Evolutionary conservation across 2,113 vertebrate species (phyloP).

Genomic region (Cricetomys ansorgei): DNA sequence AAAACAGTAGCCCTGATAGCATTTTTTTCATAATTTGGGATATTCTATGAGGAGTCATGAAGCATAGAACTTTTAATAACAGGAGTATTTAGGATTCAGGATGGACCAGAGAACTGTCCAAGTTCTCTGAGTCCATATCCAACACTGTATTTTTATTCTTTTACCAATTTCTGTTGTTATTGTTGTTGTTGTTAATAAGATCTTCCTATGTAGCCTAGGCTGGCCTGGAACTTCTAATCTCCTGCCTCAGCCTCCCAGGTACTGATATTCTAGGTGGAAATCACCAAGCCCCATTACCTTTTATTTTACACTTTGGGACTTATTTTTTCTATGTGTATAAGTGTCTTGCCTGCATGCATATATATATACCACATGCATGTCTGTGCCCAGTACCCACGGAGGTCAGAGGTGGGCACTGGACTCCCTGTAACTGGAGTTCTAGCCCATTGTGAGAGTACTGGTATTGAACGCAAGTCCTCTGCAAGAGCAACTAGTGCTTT

Average conservation of each 20-base stretch:
- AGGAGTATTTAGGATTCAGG: neutral
- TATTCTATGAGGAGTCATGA: neutral
- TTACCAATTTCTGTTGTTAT: neutral
- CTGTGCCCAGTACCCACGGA: neutral
- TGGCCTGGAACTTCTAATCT: neutral
- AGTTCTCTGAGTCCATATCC: neutral
- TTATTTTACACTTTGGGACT: no score
- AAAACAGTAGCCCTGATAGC: no score
- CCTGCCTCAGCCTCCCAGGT: neutral
- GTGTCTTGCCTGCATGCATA: no score
- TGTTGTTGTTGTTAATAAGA: no score
- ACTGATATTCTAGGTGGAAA: neutral
- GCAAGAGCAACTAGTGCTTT: neutral
- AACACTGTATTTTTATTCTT: neutral
- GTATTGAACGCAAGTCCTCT: neutral
- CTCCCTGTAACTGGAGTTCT: neutral
- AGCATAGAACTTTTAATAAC: neutral
- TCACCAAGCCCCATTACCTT: no score
- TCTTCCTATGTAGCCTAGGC: neutral
- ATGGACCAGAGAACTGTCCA: neutral
- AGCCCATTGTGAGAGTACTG: neutral
- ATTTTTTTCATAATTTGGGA: neutral
- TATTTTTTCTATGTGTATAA: no score
- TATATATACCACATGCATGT: no score
- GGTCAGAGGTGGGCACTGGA: neutral